Percentiles rank a stretch among this genome's conserved stretches.
These are phyloP conservation scores for Montipora foliosa DNA, from an alignment of 64 coral and sea anemone species.

Conservation along the genomic window DNA sequence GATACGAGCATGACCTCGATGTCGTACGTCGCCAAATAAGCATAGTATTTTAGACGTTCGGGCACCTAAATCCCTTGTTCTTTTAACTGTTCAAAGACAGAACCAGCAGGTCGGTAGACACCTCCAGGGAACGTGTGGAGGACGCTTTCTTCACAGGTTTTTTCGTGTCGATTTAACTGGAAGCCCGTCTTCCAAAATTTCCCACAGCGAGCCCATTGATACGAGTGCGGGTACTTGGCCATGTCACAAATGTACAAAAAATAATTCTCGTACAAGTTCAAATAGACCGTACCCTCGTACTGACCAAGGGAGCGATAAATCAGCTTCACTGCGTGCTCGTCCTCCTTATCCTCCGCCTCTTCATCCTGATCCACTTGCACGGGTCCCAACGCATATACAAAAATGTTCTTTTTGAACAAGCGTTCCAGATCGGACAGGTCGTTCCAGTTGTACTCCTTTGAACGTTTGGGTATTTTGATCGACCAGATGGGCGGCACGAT, in stretches of 20 bases:
- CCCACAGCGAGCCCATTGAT: conserved; percentile 26
- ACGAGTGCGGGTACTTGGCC: conserved; percentile 21
- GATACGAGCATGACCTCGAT: conserved; percentile 26
- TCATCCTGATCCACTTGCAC: background rate
- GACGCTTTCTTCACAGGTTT: background rate
- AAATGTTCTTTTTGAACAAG: background rate
- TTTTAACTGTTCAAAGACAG: conserved; percentile 27
- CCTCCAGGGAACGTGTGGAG: conserved; percentile 32
- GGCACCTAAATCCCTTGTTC: conserved; percentile 15
- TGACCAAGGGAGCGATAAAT: conserved; percentile 11
- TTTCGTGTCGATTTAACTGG: background rate
- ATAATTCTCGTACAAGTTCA: conserved; percentile 45
- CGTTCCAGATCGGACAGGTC: background rate
- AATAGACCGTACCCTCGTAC: conserved; percentile 34
- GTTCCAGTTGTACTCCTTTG: background rate
- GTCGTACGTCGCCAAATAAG: conserved; percentile 20
- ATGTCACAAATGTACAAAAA: conserved; percentile 44
- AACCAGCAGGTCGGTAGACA: conserved; percentile 9
- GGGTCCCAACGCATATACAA: background rate
- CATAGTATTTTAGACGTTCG: background rate
- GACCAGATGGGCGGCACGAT: background rate
- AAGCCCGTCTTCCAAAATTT: conserved; percentile 44
- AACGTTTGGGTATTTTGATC: background rate
- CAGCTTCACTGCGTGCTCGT: background rate
- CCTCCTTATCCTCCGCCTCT: background rate